These are phyloP conservation scores for Zoanthus sociatus DNA, from an alignment of 92 coral and sea anemone species.

Conservation along the genomic window DNA sequence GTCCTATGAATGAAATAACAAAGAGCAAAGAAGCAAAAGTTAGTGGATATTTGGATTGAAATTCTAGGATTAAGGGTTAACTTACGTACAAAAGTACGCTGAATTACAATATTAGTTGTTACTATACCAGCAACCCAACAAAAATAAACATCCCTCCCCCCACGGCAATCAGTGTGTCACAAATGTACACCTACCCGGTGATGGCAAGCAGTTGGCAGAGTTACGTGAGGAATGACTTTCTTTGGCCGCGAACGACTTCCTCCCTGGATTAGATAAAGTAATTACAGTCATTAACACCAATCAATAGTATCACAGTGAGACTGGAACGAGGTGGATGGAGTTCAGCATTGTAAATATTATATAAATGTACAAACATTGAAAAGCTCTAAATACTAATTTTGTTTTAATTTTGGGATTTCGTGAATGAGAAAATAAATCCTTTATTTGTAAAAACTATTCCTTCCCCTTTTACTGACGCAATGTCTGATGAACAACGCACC, in stretches of 20 bases:
- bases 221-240: slow-evolving; percentile 95
- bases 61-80: too few species aligned
- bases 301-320: background rate
- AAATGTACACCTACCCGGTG: slow-evolving; percentile 72
- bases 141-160: background rate
- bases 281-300: background rate
- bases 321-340: too few species aligned
- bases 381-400: too few species aligned
- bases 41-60: too few species aligned
- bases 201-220: slow-evolving; percentile 97
- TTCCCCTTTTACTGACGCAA: background rate
- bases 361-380: too few species aligned
- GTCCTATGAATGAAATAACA: slow-evolving; percentile 60
- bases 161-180: background rate
- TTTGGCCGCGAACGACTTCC: slow-evolving; percentile 91
- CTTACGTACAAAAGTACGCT: too few species aligned
- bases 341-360: too few species aligned
- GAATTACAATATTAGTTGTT: too few species aligned
- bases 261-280: slow-evolving; percentile 51
- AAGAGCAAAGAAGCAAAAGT: background rate
- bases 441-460: background rate
- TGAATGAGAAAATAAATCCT: background rate
- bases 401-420: too few species aligned
- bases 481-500: slow-evolving; percentile 7
- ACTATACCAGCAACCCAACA: too few species aligned